A percentile compares a stretch with the other conserved stretches of the same genome.
These are phyloP conservation scores for Heliconius himera DNA, from an alignment of 1,140 invertebrate species.

Conservation along the genomic window DNA sequence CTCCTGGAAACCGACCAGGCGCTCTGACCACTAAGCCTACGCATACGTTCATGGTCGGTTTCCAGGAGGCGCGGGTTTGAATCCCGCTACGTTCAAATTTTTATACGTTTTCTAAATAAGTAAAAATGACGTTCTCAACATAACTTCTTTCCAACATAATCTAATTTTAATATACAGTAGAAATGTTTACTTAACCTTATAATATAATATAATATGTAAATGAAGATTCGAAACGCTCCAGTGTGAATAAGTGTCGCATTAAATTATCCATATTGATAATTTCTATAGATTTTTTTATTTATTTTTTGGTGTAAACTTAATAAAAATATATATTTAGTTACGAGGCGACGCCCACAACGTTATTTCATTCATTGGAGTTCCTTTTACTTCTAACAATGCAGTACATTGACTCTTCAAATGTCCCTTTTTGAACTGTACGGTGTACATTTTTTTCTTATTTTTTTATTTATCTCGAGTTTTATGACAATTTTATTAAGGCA, in stretches of 20 bases:
- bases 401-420: conserved; percentile 59
- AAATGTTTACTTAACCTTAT: not conserved
- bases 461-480: conserved; percentile 65
- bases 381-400: conserved; percentile 49
- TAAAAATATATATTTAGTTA: conserved; percentile 20
- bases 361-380: conserved; percentile 29
- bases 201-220: conserved; percentile 9
- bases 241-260: conserved; percentile 8
- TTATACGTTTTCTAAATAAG: no score
- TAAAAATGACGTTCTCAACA: not conserved
- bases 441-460: conserved; percentile 48
- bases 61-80: no score
- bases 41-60: no score
- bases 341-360: conserved; percentile 18
- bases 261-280: conserved; percentile 7
- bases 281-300: not conserved
- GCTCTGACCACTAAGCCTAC: no score
- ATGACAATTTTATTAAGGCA: conserved; percentile 76
- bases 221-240: not conserved
- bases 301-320: not conserved
- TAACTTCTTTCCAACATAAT: not conserved
- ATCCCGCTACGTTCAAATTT: no score
- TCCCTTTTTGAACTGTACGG: conserved; percentile 46
- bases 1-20: no score
- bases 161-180: conserved; percentile 8